Conservation (phyloP, 2,797 vertebrate species). For the Myotis daubentonii region DNA sequence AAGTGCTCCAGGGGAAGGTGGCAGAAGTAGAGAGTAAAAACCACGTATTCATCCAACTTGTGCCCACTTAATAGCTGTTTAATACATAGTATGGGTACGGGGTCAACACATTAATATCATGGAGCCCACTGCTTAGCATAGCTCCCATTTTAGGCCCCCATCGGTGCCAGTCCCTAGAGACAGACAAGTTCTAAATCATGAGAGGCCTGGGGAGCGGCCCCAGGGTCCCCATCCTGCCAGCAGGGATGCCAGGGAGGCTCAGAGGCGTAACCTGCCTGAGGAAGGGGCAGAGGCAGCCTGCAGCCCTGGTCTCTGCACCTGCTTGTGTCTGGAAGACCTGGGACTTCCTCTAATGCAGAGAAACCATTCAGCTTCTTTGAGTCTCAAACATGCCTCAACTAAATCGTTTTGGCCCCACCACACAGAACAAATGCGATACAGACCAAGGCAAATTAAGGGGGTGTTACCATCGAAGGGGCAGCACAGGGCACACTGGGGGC, state of each 20-base stretch:
- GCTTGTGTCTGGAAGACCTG: neutral
- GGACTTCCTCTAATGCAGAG: neutral
- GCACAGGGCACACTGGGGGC: neutral
- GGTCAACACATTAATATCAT: neutral
- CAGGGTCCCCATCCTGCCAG: neutral
- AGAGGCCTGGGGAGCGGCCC: neutral
- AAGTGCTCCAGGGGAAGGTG: neutral
- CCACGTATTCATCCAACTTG: neutral
- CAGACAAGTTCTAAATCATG: neutral
- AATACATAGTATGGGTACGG: neutral
- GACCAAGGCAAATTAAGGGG: neutral
- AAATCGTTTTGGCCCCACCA: neutral
- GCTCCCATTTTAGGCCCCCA: neutral
- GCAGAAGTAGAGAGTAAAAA: neutral
- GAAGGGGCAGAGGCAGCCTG: neutral
- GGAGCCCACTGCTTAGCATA: neutral
- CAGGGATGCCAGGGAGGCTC: neutral
- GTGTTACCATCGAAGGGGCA: neutral
- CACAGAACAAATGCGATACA: neutral
- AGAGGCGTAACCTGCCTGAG: neutral
- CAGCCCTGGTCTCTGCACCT: neutral
- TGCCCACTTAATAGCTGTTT: neutral
- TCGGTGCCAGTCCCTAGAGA: neutral
- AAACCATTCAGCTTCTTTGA: neutral
- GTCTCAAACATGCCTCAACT: neutral